These are phyloP conservation scores for Amia ocellicauda DNA, from an alignment of 2,113 vertebrate species.

Conservation along the genomic window DNA sequence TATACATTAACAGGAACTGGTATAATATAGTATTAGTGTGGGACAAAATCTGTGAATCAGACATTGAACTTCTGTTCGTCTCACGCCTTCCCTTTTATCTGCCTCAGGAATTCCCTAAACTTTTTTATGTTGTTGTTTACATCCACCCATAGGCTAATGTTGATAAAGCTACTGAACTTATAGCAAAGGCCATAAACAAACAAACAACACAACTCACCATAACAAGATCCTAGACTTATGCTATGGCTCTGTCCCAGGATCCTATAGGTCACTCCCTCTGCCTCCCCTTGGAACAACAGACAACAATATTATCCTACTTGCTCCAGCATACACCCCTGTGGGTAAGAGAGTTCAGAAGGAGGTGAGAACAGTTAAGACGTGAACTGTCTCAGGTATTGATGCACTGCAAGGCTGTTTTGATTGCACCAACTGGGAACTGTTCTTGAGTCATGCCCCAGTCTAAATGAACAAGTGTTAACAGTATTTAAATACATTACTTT, in stretches of 20 bases:
- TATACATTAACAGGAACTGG: too few species aligned
- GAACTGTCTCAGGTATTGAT: conserved; percentile 1
- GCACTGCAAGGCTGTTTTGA: conserved; percentile 1
- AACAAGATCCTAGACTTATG: neutral
- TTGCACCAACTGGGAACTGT: neutral
- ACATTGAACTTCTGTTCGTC: too few species aligned
- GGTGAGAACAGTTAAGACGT: neutral
- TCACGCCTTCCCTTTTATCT: too few species aligned
- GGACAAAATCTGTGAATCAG: too few species aligned
- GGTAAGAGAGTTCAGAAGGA: conserved; percentile 1
- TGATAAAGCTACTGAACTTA: too few species aligned
- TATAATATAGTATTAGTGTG: too few species aligned
- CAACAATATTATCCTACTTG: neutral
- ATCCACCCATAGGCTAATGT: too few species aligned
- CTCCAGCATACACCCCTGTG: conserved; percentile 1
- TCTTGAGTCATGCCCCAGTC: neutral
- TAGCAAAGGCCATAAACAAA: too few species aligned
- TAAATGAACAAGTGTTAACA: neutral
- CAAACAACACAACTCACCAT: neutral
- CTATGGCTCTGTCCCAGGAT: conserved; percentile 5
- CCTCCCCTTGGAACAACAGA: neutral
- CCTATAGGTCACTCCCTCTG: neutral
- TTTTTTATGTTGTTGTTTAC: too few species aligned
- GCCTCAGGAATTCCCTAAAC: too few species aligned
- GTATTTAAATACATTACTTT: neutral